Conservation (phyloP, 2,113 vertebrate genomes). For the Pterocles burchelli region DNA sequence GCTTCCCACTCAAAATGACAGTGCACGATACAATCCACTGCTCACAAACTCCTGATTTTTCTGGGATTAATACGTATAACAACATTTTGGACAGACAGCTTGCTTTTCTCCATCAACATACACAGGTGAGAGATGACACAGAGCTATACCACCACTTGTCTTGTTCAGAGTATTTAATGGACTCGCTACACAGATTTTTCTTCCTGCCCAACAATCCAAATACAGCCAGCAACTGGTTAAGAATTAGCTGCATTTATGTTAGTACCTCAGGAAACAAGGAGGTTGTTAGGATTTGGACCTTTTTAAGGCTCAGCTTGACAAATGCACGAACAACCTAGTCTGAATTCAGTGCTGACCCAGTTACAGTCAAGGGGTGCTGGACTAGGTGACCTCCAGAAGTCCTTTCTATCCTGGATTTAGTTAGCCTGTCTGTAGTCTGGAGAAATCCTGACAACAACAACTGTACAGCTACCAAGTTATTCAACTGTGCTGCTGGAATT, state of each 20-base stretch:
- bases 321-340: background rate
- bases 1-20: background rate
- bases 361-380: background rate
- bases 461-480: background rate
- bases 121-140: background rate
- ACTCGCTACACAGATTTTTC: background rate
- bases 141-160: background rate
- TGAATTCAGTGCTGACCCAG: slow-evolving; percentile 1
- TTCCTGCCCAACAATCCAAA: background rate
- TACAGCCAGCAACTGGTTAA: background rate
- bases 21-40: background rate
- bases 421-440: background rate
- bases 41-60: background rate
- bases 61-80: background rate
- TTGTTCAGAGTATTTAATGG: background rate
- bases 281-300: background rate
- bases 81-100: background rate
- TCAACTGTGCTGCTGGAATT: background rate
- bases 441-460: slow-evolving; percentile 6
- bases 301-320: background rate
- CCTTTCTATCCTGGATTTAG: slow-evolving; percentile 1
- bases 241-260: background rate
- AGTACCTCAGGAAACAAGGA: background rate
- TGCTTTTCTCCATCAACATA: background rate
- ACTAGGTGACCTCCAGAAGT: background rate